Percentiles rank a stretch among this genome's conserved stretches.
These are phyloP conservation scores for Atta texana DNA, from an alignment of 1,140 invertebrate genomes.

Conservation along the genomic window DNA sequence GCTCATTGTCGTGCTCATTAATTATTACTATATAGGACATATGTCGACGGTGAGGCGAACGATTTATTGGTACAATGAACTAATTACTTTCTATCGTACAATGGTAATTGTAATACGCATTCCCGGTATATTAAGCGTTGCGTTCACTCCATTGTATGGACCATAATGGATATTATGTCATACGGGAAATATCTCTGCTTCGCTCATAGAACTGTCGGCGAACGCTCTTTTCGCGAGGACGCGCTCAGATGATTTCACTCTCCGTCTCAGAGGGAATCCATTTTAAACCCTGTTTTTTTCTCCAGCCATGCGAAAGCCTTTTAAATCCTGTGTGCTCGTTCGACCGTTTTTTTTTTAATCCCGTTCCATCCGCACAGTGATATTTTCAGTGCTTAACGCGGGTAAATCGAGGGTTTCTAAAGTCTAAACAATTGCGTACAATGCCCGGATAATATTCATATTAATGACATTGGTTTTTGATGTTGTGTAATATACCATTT, in stretches of 20 bases:
- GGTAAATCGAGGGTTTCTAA: background rate
- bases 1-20: slow-evolving; percentile 65
- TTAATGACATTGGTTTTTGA: slow-evolving; percentile 5
- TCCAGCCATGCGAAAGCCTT: slow-evolving; percentile 31
- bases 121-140: slow-evolving; percentile 73
- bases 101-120: slow-evolving; percentile 72
- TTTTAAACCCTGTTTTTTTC: slow-evolving; percentile 39
- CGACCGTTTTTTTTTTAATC: slow-evolving; percentile 36
- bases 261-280: slow-evolving; percentile 42
- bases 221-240: slow-evolving; percentile 53
- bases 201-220: slow-evolving; percentile 54
- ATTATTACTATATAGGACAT: slow-evolving; percentile 70
- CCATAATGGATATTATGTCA: slow-evolving; percentile 76
- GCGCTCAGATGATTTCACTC: slow-evolving; percentile 38
- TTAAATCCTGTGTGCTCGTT: slow-evolving; percentile 40
- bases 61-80: slow-evolving; percentile 74
- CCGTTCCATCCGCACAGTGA: slow-evolving; percentile 15
- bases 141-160: slow-evolving; percentile 68
- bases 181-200: slow-evolving; percentile 65
- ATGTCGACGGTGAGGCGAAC: slow-evolving; percentile 64
- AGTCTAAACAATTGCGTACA: background rate
- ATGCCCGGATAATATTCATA: slow-evolving; percentile 2
- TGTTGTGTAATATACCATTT: background rate
- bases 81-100: slow-evolving; percentile 73
- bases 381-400: slow-evolving; percentile 43